Conservation (phyloP, 1,140 invertebrate genomes). For the Ceratoteleas bidentatus region DNA sequence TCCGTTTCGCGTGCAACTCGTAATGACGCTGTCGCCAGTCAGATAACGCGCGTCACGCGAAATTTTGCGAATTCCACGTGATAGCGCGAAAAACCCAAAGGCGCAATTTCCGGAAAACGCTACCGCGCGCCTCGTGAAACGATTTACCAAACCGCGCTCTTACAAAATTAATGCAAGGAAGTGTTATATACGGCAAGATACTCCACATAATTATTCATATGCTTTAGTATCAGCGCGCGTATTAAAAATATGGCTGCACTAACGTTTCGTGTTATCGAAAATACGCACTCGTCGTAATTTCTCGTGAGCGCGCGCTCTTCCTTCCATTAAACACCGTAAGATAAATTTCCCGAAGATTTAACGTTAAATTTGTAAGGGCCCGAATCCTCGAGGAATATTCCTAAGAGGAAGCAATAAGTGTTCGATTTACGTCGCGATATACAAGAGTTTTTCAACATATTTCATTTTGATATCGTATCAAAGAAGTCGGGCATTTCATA, state of each 20-base stretch:
- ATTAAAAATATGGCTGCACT: slow-evolving; percentile 50
- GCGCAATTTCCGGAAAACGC: slow-evolving; percentile 48
- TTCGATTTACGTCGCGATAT: too few relatives aligned
- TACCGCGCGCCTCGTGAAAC: slow-evolving; percentile 12
- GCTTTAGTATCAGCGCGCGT: slow-evolving; percentile 42
- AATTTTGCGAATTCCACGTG: slow-evolving; percentile 27
- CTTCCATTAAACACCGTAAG: slow-evolving; percentile 24
- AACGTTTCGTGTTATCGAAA: slow-evolving; percentile 46
- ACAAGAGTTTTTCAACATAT: too few relatives aligned
- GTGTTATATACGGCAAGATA: slow-evolving; percentile 27
- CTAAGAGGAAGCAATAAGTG: too few relatives aligned
- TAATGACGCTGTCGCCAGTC: slow-evolving; percentile 25
- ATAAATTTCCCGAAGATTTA: slow-evolving; percentile 38
- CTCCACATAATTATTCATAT: slow-evolving; percentile 51
- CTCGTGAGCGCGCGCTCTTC: neutral
- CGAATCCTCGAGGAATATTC: neutral
- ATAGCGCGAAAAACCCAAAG: slow-evolving; percentile 43
- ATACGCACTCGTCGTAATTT: slow-evolving; percentile 40
- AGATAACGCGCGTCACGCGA: slow-evolving; percentile 26
- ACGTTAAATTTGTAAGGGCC: slow-evolving; percentile 21
- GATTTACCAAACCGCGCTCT: slow-evolving; percentile 28
- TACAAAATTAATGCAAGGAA: slow-evolving; percentile 49
- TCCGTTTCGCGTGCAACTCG: slow-evolving; percentile 29
- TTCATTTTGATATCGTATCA: too few relatives aligned
- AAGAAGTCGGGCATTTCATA: too few relatives aligned